Conservation (phyloP, 2,113 vertebrate species). For the Hassar affinis region DNA sequence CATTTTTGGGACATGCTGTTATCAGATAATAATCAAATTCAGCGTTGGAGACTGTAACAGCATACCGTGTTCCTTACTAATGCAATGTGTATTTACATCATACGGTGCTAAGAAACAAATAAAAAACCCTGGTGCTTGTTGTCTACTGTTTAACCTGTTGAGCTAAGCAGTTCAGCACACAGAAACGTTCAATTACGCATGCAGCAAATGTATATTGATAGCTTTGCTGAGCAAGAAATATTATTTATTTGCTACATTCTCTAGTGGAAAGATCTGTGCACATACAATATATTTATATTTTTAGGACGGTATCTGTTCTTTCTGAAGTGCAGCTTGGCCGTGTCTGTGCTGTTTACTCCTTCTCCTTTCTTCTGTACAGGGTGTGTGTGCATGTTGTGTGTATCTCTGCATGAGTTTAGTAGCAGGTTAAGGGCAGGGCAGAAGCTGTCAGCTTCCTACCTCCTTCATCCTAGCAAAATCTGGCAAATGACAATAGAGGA, state of each 20-base stretch:
- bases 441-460: conserved; percentile 6
- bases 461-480: neutral
- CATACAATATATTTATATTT: no score
- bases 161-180: neutral
- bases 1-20: neutral
- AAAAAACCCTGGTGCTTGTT: no score
- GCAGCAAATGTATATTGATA: no score
- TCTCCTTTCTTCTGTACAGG: no score
- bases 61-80: neutral
- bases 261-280: neutral
- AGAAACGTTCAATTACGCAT: no score
- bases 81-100: neutral
- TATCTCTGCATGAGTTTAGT: conserved; percentile 15
- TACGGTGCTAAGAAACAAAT: neutral
- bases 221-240: neutral
- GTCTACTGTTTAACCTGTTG: no score
- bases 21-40: no score
- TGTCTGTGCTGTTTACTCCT: neutral
- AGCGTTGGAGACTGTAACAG: no score
- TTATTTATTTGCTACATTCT: neutral
- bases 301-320: neutral
- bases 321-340: neutral
- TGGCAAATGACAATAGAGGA: no score
- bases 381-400: conserved; percentile 43
- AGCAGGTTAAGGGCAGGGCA: conserved; percentile 23